A percentile compares a stretch with the other conserved stretches of the same genome.
These are phyloP conservation scores for Andrena haemorrhoa DNA, from an alignment of 2,888 invertebrate genomes.

Conservation along the genomic window DNA sequence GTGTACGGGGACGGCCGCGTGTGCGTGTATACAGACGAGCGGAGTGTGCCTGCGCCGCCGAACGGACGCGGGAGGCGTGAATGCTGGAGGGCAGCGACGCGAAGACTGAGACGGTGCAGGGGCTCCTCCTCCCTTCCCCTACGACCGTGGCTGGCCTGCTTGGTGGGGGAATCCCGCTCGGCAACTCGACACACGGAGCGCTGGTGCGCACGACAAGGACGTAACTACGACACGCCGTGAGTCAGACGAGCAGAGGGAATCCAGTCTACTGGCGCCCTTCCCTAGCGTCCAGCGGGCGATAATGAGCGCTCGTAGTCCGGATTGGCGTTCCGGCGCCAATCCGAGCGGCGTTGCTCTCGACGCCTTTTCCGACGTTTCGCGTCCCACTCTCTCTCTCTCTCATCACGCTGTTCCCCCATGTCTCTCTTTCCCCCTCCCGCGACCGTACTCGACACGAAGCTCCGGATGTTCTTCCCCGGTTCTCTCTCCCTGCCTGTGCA, in stretches of 20 bases:
- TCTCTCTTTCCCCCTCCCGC: constrained; percentile 56
- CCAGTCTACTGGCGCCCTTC: constrained; percentile 81
- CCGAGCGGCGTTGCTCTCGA: constrained; percentile 84
- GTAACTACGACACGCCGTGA: constrained; percentile 7
- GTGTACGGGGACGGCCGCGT: constrained; percentile 60
- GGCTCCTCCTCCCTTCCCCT: constrained; percentile 83
- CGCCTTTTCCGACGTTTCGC: constrained; percentile 85
- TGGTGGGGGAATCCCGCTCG: constrained; percentile 64
- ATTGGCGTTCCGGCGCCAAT: constrained; percentile 85
- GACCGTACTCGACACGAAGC: constrained; percentile 8
- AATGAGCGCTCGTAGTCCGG: constrained; percentile 83
- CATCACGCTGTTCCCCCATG: constrained; percentile 24
- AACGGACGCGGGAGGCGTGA: constrained; percentile 84
- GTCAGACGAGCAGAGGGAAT: constrained; percentile 75
- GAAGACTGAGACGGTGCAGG: constrained; percentile 81
- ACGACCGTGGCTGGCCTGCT: constrained; percentile 42
- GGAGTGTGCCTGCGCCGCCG: constrained; percentile 76
- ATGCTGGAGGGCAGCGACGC: constrained; percentile 84
- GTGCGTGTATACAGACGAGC: constrained; percentile 69
- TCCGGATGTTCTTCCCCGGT: constrained; percentile 49
- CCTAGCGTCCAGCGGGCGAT: constrained; percentile 82
- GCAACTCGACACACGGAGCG: constrained; percentile 40
- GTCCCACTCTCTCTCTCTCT: constrained; percentile 32
- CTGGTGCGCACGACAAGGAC: constrained; percentile 27
- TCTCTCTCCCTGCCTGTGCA: constrained; percentile 25